A percentile compares a stretch with the other conserved stretches of the same genome.
These are phyloP conservation scores for Aromia moschata DNA, from an alignment of 2,888 invertebrate genomes.

Conservation along the genomic window DNA sequence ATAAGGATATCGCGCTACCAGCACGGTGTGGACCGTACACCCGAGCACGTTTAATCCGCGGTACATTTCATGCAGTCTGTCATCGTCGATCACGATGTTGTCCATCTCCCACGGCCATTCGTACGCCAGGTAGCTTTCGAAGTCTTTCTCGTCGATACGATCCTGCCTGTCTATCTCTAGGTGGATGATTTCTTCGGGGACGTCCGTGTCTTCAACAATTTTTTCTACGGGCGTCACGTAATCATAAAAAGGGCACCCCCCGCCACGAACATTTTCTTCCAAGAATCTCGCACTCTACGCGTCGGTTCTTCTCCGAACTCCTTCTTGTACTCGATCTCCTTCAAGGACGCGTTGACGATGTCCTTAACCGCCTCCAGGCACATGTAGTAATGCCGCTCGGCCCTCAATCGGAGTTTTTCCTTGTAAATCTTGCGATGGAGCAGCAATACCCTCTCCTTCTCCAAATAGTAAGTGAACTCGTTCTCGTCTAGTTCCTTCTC, in stretches of 20 bases:
- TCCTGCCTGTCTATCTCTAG: conserved; percentile 67
- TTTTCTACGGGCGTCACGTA: conserved; percentile 62
- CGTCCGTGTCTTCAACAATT: conserved; percentile 56
- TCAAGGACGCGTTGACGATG: conserved; percentile 67
- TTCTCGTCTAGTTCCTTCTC: conserved; percentile 45
- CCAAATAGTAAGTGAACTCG: conserved; percentile 56
- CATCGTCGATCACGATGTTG: conserved; percentile 54
- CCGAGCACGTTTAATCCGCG: conserved; percentile 56
- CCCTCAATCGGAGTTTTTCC: conserved; percentile 66
- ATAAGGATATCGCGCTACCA: conserved; percentile 57
- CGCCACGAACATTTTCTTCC: conserved; percentile 68
- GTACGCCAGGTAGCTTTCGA: conserved; percentile 67
- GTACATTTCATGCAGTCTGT: conserved; percentile 40
- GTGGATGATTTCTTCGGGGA: conserved; percentile 63
- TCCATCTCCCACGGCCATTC: conserved; percentile 67
- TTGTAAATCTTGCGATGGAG: conserved; percentile 65
- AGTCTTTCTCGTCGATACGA: conserved; percentile 66
- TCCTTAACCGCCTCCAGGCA: conserved; percentile 67
- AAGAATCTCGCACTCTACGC: conserved; percentile 64
- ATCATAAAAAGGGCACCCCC: conserved; percentile 68
- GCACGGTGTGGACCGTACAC: conserved; percentile 55
- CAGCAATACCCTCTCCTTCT: conserved; percentile 65
- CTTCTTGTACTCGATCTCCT: conserved; percentile 65
- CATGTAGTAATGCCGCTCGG: conserved; percentile 64
- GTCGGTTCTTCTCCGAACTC: conserved; percentile 62